These are phyloP conservation scores for Glandiceps talaboti DNA, from an alignment of 53 echinoderm and acorn worm species.

Conservation along the genomic window DNA sequence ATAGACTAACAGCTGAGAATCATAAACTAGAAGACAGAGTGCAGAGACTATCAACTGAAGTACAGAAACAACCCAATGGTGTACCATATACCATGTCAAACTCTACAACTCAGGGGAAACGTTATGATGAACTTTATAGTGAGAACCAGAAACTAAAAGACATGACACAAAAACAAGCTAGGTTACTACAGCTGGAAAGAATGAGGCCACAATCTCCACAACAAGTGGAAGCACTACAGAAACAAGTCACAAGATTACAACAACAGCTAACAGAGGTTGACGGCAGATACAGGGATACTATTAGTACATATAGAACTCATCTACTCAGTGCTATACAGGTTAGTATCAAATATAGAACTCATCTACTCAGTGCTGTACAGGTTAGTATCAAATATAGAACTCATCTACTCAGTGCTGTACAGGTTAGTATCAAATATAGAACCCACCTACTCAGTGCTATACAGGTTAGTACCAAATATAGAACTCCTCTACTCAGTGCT, in stretches of 20 bases:
- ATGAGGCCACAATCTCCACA: neutral
- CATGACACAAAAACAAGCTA: neutral
- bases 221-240: constrained; percentile 13
- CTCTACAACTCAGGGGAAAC: neutral
- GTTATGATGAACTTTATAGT: neutral
- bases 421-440: too few relatives aligned
- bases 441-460: too few relatives aligned
- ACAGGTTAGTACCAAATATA: too few relatives aligned
- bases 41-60: constrained; percentile 29
- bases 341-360: too few relatives aligned
- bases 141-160: neutral
- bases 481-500: too few relatives aligned
- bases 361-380: too few relatives aligned
- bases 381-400: too few relatives aligned
- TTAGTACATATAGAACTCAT: constrained; percentile 75
- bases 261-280: constrained; percentile 54
- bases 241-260: constrained; percentile 51
- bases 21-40: constrained; percentile 52
- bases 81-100: neutral
- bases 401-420: too few relatives aligned
- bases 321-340: constrained; percentile 95
- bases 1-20: too few relatives aligned
- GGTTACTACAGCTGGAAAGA: neutral
- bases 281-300: constrained; percentile 35
- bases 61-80: constrained; percentile 2